Conservation (phyloP, 2,797 vertebrate genomes). For the Silurus aristotelis region DNA sequence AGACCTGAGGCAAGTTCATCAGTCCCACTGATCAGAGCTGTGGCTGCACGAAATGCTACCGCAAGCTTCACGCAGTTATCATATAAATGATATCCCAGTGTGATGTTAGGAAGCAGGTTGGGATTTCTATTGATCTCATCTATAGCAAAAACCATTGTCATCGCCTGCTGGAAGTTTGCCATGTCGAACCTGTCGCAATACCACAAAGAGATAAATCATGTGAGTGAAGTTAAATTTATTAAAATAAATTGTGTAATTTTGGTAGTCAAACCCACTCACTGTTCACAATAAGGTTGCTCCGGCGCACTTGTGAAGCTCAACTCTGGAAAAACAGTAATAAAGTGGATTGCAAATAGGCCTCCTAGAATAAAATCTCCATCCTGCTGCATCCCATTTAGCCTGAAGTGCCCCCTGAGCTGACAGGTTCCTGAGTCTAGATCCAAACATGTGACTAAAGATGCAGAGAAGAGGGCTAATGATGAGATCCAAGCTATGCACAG, state of each 20-base stretch:
- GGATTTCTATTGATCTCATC: conserved; percentile 72
- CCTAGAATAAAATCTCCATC: conserved; percentile 69
- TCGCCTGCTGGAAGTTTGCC: conserved; percentile 62
- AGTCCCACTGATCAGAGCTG: conserved; percentile 60
- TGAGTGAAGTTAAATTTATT: background rate
- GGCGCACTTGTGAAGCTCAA: conserved; percentile 67
- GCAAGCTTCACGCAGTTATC: conserved; percentile 72
- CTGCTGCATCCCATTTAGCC: conserved; percentile 59
- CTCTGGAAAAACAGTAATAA: conserved; percentile 65
- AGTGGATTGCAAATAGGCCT: conserved; percentile 69
- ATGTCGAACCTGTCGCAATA: conserved; percentile 62
- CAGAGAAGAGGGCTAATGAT: conserved; percentile 6
- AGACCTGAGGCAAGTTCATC: conserved; percentile 24
- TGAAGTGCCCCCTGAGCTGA: conserved; percentile 48
- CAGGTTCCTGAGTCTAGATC: conserved; percentile 32
- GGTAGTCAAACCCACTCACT: conserved; percentile 44
- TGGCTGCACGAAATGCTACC: conserved; percentile 68
- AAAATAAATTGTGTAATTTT: background rate
- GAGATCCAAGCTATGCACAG: conserved; percentile 45
- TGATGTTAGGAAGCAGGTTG: conserved; percentile 69
- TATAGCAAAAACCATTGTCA: conserved; percentile 70
- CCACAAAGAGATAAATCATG: background rate
- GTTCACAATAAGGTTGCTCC: conserved; percentile 58
- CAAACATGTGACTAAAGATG: conserved; percentile 19
- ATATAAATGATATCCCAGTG: conserved; percentile 73